These are phyloP conservation scores for Discoglossus pictus DNA, from an alignment of 2,797 vertebrate genomes.

Conservation along the genomic window DNA sequence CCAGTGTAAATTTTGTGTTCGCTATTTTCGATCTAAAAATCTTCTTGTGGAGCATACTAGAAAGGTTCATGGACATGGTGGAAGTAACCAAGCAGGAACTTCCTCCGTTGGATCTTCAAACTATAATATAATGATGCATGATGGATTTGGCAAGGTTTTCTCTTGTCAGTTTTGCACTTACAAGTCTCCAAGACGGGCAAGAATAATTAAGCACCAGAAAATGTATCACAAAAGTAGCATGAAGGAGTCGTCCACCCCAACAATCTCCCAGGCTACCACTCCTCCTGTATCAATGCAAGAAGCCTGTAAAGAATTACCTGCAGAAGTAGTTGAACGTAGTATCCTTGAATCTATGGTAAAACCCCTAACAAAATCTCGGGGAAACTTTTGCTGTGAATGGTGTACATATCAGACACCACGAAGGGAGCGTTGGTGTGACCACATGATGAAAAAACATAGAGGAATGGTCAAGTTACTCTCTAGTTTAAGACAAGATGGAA, in stretches of 20 bases:
- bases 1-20: constrained; percentile 97
- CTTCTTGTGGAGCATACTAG: constrained; percentile 93
- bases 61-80: constrained; percentile 87
- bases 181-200: constrained; percentile 89
- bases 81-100: constrained; percentile 67
- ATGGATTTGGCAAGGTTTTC: constrained; percentile 91
- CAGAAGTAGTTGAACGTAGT: constrained; percentile 73
- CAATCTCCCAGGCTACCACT: constrained; percentile 70
- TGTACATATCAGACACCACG: constrained; percentile 92
- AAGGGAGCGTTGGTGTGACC: constrained; percentile 90
- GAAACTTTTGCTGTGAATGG: constrained; percentile 95
- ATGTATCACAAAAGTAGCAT: constrained; percentile 87
- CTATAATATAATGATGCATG: constrained; percentile 84
- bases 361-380: constrained; percentile 73
- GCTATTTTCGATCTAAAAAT: constrained; percentile 96
- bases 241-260: constrained; percentile 70
- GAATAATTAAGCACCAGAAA: constrained; percentile 93
- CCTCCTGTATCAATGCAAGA: constrained; percentile 75
- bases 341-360: constrained; percentile 75
- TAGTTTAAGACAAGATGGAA: constrained; percentile 76
- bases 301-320: constrained; percentile 73
- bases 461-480: constrained; percentile 95
- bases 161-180: constrained; percentile 95
- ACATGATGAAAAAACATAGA: constrained; percentile 94
- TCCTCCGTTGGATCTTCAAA: constrained; percentile 76